phyloP scores from a whole-genome alignment of 2,797 vertebrate species.

The Pseudochirops corinnae region DNA sequence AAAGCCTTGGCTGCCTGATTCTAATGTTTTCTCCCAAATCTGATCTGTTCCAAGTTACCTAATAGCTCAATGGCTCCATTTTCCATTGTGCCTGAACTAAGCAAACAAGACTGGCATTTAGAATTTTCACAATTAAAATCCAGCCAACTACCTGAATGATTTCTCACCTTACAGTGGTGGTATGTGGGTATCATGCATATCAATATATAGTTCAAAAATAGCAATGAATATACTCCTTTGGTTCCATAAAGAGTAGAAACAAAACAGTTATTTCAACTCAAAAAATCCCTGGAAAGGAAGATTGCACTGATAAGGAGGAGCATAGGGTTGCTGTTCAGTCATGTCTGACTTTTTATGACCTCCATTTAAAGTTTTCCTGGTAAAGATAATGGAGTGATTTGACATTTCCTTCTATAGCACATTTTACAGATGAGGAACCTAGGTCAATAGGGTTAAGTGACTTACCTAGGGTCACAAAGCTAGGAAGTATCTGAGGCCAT shows the following conservation, averaged over 20 bases:
- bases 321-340: neutral
- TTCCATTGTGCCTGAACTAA: constrained; percentile 38
- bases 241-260: constrained; percentile 61
- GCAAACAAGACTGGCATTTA: constrained; percentile 58
- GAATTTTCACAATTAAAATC: constrained; percentile 49
- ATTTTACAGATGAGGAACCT: neutral
- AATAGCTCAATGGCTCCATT: constrained; percentile 59
- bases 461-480: neutral
- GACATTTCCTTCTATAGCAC: neutral
- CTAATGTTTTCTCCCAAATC: constrained; percentile 61
- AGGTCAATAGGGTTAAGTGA: neutral
- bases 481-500: neutral
- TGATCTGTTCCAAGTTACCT: constrained; percentile 62
- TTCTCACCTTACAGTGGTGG: constrained; percentile 59
- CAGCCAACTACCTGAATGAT: constrained; percentile 26
- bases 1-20: constrained; percentile 48
- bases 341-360: neutral
- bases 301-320: neutral
- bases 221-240: neutral
- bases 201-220: constrained; percentile 50
- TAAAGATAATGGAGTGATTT: neutral
- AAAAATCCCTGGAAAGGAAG: constrained; percentile 35
- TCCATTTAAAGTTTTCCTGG: neutral
- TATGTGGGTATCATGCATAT: constrained; percentile 52
- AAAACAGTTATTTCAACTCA: constrained; percentile 36